Base-by-base conservation (phyloP, 2,113 vertebrate species). In the Machaerirhynchus nigripectus region DNA sequence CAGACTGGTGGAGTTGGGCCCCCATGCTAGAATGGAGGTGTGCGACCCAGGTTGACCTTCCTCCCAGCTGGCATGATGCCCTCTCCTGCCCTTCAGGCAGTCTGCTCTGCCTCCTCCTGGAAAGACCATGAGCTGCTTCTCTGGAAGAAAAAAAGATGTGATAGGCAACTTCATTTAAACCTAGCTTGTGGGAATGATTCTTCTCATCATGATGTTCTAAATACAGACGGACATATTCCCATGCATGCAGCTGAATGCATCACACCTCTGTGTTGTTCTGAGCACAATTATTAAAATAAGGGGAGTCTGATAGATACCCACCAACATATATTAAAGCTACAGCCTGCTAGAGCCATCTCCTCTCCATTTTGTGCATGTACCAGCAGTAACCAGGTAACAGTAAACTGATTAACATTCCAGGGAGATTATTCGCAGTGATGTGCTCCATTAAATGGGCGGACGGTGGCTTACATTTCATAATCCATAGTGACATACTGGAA, bases 361-460 rank as follows among this genome's bases (percentile, higher is more conserved):
- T 70, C 71, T 92, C 56, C 28, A 3, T 83, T 81, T 89, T 78
- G 30, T 30, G 22, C 6, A 2, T 64, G 55, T 76, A 70, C 44
- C 84, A 89, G 84, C 84, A 76, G 91, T 97, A 97, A 93, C 92
- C 92, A 97, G 96, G 97, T 96, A 95, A 88, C 95, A 71, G 69
- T 73, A 89, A 95, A 90, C 86, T 95, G 73, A 64, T 77, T 91
- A 53, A 65, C 71, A 87, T 77, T 92, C 92, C 2, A 5, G 76
- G 75, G 50, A 1, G n/a, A 96, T 73, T 77, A 93, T 90, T 84
- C 1, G 0, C 49, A 67, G 71, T 57, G 70, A 88, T 84, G 61
- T 65, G 52, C 69, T 76, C 76, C 87, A 91, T 56, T 93, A 69
- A 37, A 92, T 79, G 92, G 73, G 69, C 3, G 21, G 79, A 57